Evolutionary conservation across 2,797 vertebrate species (phyloP).

Genomic region (Borostomias antarcticus): DNA sequence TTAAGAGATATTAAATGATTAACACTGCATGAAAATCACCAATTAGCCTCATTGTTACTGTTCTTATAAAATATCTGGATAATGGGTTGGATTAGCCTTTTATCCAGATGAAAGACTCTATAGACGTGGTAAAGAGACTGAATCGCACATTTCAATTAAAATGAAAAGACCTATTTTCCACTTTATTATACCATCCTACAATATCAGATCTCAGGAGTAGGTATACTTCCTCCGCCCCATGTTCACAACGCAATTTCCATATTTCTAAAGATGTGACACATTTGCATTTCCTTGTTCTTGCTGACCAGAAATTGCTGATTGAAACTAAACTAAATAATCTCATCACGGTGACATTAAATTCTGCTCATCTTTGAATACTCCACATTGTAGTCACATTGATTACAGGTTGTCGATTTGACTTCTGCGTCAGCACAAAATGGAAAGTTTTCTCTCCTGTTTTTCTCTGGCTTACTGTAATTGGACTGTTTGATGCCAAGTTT

Average conservation of each 20-base stretch:
- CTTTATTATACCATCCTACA: conserved; percentile 75
- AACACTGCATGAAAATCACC: conserved; percentile 73
- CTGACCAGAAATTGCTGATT: conserved; percentile 81
- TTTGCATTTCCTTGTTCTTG: conserved; percentile 72
- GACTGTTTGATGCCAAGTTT: conserved; percentile 53
- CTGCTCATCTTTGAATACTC: conserved; percentile 66
- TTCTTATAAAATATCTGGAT: conserved; percentile 79
- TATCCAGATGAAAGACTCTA: conserved; percentile 83
- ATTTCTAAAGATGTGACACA: conserved; percentile 73
- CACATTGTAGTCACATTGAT: conserved; percentile 72
- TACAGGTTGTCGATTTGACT: conserved; percentile 73
- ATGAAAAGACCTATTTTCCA: conserved; percentile 74
- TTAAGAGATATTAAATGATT: conserved; percentile 60
- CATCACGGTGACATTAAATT: conserved; percentile 74
- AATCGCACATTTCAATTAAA: conserved; percentile 86
- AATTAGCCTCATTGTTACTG: conserved; percentile 79
- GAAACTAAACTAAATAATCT: conserved; percentile 77
- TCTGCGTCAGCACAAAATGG: conserved; percentile 77
- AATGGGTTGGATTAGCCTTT: conserved; percentile 84
- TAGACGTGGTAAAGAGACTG: conserved; percentile 75
- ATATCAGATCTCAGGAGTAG: conserved; percentile 73
- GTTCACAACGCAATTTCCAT: conserved; percentile 71
- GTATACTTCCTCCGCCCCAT: not conserved
- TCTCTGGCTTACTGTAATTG: conserved; percentile 62
- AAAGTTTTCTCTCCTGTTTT: conserved; percentile 1